A percentile compares a stretch with the other conserved stretches of the same genome.
Evolutionary conservation across 2,888 invertebrate genomes (phyloP).

Genomic region (Ophion ellenae): DNA sequence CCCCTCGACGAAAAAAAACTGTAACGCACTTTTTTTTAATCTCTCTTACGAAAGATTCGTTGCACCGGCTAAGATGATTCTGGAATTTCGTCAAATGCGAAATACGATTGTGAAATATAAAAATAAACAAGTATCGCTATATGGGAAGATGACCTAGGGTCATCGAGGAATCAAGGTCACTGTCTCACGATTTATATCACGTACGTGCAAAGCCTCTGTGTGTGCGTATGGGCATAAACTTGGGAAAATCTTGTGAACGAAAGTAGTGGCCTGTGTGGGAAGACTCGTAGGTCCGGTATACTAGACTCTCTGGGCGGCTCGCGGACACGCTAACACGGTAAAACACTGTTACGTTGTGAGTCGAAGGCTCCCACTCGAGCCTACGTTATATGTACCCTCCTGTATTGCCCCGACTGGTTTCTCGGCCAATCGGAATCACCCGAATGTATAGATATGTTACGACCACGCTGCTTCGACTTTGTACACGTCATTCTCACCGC

Average conservation of each 20-base stretch:
- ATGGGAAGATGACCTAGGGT: constrained; percentile 3
- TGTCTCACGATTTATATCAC: background rate
- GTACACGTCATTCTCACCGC: constrained; percentile 35
- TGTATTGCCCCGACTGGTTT: constrained; percentile 57
- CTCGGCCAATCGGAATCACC: constrained; percentile 58
- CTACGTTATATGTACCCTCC: constrained; percentile 66
- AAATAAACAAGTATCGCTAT: background rate
- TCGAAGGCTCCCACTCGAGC: constrained; percentile 55
- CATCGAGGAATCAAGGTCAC: constrained; percentile 50
- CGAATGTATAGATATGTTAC: constrained; percentile 12
- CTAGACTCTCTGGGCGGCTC: constrained; percentile 16
- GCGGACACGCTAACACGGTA: constrained; percentile 60
- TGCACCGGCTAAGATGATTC: constrained; percentile 44
- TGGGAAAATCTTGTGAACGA: background rate
- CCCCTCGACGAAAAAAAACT: constrained; percentile 45
- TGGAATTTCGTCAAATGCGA: constrained; percentile 25
- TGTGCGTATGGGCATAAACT: background rate
- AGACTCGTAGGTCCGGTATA: constrained; percentile 11
- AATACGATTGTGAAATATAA: background rate
- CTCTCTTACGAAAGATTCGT: constrained; percentile 17
- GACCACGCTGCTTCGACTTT: constrained; percentile 18
- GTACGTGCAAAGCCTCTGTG: background rate
- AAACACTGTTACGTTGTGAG: constrained; percentile 68
- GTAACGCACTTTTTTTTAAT: constrained; percentile 36
- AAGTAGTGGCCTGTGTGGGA: background rate